phyloP scores from a whole-genome alignment of 2,888 invertebrate genomes.

The Eilema griseolum region DNA sequence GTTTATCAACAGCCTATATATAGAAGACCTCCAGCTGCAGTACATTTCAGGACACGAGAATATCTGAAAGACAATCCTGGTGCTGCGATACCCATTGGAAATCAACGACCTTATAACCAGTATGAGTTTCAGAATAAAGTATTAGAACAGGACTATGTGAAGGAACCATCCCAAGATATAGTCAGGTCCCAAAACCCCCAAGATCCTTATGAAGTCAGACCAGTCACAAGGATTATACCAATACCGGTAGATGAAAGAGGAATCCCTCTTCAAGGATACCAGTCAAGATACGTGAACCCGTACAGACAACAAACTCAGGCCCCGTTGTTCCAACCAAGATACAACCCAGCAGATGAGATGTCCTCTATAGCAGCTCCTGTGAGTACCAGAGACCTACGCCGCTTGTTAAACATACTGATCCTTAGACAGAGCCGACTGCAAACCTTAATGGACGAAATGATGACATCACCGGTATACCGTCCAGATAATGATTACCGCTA shows the following conservation, averaged over 20 bases:
- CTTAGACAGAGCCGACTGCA: constrained; percentile 88
- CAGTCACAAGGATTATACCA: constrained; percentile 77
- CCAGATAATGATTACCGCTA: constrained; percentile 68
- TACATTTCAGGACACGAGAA: constrained; percentile 81
- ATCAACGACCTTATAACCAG: constrained; percentile 83
- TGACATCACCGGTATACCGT: constrained; percentile 72
- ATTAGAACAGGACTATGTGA: constrained; percentile 79
- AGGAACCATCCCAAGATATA: constrained; percentile 63
- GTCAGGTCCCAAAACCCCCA: constrained; percentile 71
- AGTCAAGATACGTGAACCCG: constrained; percentile 72
- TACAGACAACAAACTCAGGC: constrained; percentile 65
- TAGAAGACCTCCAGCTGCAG: constrained; percentile 67
- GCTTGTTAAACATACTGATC: constrained; percentile 89
- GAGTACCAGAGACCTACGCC: constrained; percentile 90
- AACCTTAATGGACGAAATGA: constrained; percentile 83
- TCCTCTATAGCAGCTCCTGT: constrained; percentile 89
- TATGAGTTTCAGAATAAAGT: constrained; percentile 82
- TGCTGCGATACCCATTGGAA: constrained; percentile 81
- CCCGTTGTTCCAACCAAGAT: constrained; percentile 67
- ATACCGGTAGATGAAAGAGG: constrained; percentile 82
- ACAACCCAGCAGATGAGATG: constrained; percentile 84
- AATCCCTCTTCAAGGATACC: constrained; percentile 78
- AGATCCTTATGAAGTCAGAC: constrained; percentile 73
- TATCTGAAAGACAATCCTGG: constrained; percentile 84
- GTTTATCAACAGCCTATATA: constrained; percentile 77